Conservation (phyloP, 2,888 invertebrate genomes). For the Lepidochrysops patricia region DNA sequence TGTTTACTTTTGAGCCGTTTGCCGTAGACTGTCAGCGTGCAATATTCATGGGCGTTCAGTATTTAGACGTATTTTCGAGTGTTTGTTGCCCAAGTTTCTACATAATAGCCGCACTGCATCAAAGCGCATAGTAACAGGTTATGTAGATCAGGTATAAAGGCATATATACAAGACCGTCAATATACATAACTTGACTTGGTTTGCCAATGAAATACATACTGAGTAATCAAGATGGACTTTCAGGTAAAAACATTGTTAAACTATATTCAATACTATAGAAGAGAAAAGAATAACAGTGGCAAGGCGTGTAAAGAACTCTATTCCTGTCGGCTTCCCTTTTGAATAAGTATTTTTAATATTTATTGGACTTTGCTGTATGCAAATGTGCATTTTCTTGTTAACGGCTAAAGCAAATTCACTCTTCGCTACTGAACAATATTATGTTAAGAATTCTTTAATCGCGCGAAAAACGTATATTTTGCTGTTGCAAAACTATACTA, state of each 20-base stretch:
- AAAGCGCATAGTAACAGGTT: not conserved
- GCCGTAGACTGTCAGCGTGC: not conserved
- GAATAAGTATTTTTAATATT: too few species aligned
- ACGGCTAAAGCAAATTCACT: too few species aligned
- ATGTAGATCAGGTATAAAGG: not conserved
- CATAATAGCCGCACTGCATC: not conserved
- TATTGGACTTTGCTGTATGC: too few species aligned
- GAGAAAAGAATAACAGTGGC: too few species aligned
- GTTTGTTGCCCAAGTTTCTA: conserved; percentile 9
- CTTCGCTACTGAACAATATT: too few species aligned
- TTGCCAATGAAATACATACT: not conserved
- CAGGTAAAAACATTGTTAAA: not conserved
- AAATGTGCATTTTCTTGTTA: too few species aligned
- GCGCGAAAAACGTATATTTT: too few species aligned
- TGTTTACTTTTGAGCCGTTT: conserved; percentile 17
- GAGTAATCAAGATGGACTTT: too few species aligned
- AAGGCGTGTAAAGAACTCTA: too few species aligned
- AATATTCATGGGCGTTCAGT: not conserved
- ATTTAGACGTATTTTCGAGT: not conserved
- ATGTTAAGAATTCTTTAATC: too few species aligned
- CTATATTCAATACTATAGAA: not conserved
- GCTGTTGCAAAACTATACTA: too few species aligned
- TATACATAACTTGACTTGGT: not conserved
- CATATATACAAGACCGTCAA: not conserved
- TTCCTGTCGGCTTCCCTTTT: too few species aligned